A percentile compares a stretch with the other conserved stretches of the same genome.
phyloP scores from a whole-genome alignment of 2,113 vertebrate genomes.

The Paramormyrops kingsleyae region DNA sequence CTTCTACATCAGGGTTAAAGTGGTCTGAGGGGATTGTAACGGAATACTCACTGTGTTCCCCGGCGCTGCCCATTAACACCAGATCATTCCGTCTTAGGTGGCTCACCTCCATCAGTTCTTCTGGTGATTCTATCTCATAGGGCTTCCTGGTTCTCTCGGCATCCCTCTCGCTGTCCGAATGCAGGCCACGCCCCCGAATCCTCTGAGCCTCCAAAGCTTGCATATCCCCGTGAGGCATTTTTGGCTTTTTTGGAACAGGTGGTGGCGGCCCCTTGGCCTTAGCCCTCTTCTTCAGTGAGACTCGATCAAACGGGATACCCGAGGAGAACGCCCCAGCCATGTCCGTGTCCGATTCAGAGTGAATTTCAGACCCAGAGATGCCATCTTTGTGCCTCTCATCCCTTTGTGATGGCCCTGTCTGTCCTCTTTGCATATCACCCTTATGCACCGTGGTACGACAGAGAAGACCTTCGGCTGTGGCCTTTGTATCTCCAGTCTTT shows the following conservation, averaged over 20 bases:
- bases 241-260: slow-evolving; percentile 34
- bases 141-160: background rate
- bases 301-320: background rate
- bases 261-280: slow-evolving; percentile 48
- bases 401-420: background rate
- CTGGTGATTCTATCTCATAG: background rate
- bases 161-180: background rate
- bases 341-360: slow-evolving; percentile 35
- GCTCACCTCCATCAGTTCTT: background rate
- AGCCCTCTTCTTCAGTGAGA: slow-evolving; percentile 41
- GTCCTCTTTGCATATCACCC: background rate
- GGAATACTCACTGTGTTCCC: background rate
- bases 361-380: slow-evolving; percentile 34
- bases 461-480: background rate
- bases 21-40: background rate
- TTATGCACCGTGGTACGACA: too few relatives aligned
- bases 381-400: slow-evolving; percentile 38
- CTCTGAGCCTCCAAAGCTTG: background rate
- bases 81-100: background rate
- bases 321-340: slow-evolving; percentile 30
- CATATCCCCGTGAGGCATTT: background rate
- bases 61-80: background rate
- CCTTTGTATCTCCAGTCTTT: background rate
- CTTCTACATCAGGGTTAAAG: background rate
- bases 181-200: background rate